Conservation (phyloP, 2,888 invertebrate species). For the Amiota mariae region DNA sequence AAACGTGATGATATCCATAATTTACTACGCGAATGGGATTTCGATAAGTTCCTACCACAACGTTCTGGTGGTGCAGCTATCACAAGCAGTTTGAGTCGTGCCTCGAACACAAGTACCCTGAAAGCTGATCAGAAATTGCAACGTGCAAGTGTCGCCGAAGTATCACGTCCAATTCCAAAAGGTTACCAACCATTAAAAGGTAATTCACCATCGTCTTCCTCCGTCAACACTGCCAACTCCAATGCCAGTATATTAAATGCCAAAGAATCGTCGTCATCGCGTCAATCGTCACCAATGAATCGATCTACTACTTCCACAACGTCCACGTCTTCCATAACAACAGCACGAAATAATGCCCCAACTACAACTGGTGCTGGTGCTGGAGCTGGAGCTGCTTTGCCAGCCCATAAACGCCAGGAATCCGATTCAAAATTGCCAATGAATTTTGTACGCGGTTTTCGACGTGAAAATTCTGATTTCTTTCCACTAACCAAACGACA, state of each 20-base stretch:
- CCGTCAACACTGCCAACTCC: constrained; percentile 22
- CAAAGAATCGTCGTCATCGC: constrained; percentile 51
- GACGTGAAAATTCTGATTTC: constrained; percentile 89
- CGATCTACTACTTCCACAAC: constrained; percentile 40
- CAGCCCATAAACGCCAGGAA: constrained; percentile 81
- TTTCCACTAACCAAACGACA: constrained; percentile 85
- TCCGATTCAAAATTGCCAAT: constrained; percentile 82
- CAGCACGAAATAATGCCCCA: constrained; percentile 34
- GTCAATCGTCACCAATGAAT: constrained; percentile 16
- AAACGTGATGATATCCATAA: constrained; percentile 78
- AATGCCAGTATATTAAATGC: constrained; percentile 47
- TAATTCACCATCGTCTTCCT: constrained; percentile 21
- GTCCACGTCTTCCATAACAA: constrained; percentile 28
- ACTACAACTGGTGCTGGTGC: constrained; percentile 43
- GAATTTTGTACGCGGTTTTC: constrained; percentile 84
- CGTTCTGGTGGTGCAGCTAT: constrained; percentile 48
- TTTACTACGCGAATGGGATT: constrained; percentile 89
- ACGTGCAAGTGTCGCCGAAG: constrained; percentile 68
- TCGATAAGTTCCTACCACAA: constrained; percentile 85
- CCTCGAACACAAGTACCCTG: constrained; percentile 73
- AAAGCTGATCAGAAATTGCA: constrained; percentile 71
- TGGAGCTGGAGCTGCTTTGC: constrained; percentile 35
- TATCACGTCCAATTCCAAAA: constrained; percentile 63
- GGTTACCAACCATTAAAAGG: constrained; percentile 61
- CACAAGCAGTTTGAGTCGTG: constrained; percentile 59